Base-by-base conservation (phyloP, 2,113 vertebrate genomes). In the Chamaetylas fuelleborni region DNA sequence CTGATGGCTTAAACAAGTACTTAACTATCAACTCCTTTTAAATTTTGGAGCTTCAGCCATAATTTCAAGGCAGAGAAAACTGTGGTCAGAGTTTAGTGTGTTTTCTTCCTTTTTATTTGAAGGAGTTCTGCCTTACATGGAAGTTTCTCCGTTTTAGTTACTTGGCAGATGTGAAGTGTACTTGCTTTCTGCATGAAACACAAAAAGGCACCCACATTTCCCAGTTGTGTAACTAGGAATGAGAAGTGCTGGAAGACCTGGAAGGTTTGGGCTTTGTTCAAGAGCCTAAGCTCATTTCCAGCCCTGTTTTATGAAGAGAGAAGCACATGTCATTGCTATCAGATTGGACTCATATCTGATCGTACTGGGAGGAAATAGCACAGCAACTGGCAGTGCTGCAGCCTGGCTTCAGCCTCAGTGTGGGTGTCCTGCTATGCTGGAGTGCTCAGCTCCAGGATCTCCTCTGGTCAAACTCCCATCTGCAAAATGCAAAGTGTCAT, bases 71-170 rank as follows among this genome's bases (percentile, higher is more conserved):
- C 31, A 79, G 87, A 76, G 34, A 85, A 92, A 86, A 78, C 9
- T 71, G 90, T 79, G 76, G 92, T 86, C 69, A 76, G 54, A 62
- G 40, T 83, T 88, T 69, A 56, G 33, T 93, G 53, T 56, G 18
- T 42, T 81, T 83, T 92, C 60, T 78, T 88, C 40, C 48, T 90
- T 86, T 78, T 67, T 50, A n/a, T 48, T 93, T 81, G 56, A 45
- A 86, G n/a, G 48, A 93, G 17, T 94, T 83, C 86, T 94, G 80
- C 82, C 90, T 93, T 94, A 92, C 60, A 67, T 88, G 86, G 95
- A 95, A 95, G 69, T 69, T 72, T 91, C 60, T 88, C 61, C 50
- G 43, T 60, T 90, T 83, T 78, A 90, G 56, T 86, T 71, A 43
- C 76, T 93, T 88, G 86, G 82, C 88, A 92, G 40, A 86, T 18